Base-by-base conservation (phyloP, 2,888 invertebrate species). In the Xanthia icteritia region DNA sequence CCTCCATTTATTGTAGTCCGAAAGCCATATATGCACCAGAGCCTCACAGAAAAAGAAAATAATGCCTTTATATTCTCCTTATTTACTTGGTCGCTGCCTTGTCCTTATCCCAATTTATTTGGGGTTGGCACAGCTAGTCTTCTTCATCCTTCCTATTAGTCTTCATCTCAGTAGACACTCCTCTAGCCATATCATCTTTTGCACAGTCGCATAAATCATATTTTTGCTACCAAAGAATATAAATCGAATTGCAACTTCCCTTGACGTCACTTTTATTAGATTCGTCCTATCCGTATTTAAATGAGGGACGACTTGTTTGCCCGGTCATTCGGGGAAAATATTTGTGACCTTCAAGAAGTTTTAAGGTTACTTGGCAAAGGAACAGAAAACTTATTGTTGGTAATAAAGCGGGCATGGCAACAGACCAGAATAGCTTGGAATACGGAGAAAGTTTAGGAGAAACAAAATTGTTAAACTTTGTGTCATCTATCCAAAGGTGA, bases 321-420 rank as follows among this genome's bases (percentile, higher is more conserved):
- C 75, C 39, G 48, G 42, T 71, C 54, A 61, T 45, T 70, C 27
- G 48, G 36, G 13, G 56, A 77, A 77, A 87, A 74, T 86, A 88
- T 79, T 82, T 88, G 79, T 81, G 81, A 79, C 88, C 81, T 89
- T 88, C 77, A 64, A 8, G 54, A 86, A 83, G 54, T 78, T 74
- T 56, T 66, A 65, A 79, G 65, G 79, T 86, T 61, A 74, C 48
- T 86, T 83, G 83, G 83, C 86, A 86, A 60, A 54, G 65, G 39
- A n/a, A 45, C 31, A 56, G 83, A 60, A 73, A 83, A 86, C 68
- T 86, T 78, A 79, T 70, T 86, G 68, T 51, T 69, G 20, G 58
- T 56, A 60, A 73, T 61, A 76, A 70, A 77, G 20, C 73, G 51
- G 63, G 31, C 54, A 48, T 77, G 73, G 69, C 31, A 76, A 83